Base-by-base conservation (phyloP, 2,797 vertebrate species). In the Ispidina picta region DNA sequence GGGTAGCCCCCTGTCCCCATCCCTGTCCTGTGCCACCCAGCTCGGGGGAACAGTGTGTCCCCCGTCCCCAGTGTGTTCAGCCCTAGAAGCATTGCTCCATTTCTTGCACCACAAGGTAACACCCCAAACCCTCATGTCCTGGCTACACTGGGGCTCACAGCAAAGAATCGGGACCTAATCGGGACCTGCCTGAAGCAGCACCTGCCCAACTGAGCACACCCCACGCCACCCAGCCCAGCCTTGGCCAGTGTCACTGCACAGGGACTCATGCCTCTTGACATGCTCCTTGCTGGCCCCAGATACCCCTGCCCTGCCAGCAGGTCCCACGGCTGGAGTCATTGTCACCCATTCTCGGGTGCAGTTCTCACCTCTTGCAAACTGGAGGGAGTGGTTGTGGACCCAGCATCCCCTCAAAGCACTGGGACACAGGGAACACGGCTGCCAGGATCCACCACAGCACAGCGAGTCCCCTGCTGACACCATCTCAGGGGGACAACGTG, bases 1-100 rank as follows among this genome's bases (percentile, higher is more conserved):
- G 26, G 16, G 14, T 29, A 31, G 52, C 19, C 55, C 69, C 41
- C 37, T 25, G 44, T 22, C 41, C n/a, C 62, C 68, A 31, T 14
- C 41, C 23, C 35, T 33, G 39, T 63, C 44, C 41, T 5, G 1
- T 10, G 35, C 51, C 3, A 1, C 52, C 0, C 0, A 65, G 48
- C 48, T 56, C 19, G 20, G 15, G 48, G 15, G 10, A 21, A 35
- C 6, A 8, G 25, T 6, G 10, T 6, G 15, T 26, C 58, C 49
- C 78, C 26, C 46, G 9, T 35, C n/a, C 41, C 52, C 56, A 28
- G 52, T 5, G 0, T 9, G 41, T 44, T 59, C 66, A 74, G 59
- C 59, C 43, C 75, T 39, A 46, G 54, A 84, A 79, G 17, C 4
- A 1, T 15, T 35, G 35, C 22, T 41, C 33, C 41, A 37, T 9